phyloP scores from a whole-genome alignment of 1,140 invertebrate species.

The Hydropsyche tenuis region DNA sequence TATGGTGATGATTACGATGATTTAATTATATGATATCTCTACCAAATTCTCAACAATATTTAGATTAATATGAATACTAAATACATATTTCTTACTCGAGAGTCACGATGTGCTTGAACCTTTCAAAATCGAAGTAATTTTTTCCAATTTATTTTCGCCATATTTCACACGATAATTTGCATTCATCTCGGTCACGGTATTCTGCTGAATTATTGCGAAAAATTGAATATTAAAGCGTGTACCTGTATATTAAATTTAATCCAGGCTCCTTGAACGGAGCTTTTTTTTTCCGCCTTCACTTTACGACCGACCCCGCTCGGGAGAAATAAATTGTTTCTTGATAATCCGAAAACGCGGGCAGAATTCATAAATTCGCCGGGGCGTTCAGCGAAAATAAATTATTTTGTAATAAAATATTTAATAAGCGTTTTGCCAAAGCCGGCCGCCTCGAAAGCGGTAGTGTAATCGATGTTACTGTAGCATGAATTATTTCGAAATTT shows the following conservation, averaged over 20 bases:
- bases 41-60: too few species aligned
- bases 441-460: too few species aligned
- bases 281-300: not conserved
- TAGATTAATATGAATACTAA: too few species aligned
- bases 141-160: too few species aligned
- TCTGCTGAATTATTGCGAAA: constrained; percentile 13
- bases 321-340: constrained; percentile 17
- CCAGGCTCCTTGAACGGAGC: not conserved
- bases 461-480: too few species aligned
- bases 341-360: constrained; percentile 11
- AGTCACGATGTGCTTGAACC: too few species aligned
- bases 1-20: too few species aligned
- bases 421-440: too few species aligned
- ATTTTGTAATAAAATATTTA: constrained; percentile 4
- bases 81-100: too few species aligned
- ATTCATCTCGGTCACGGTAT: not conserved
- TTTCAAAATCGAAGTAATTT: too few species aligned
- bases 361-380: not conserved
- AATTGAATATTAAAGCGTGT: constrained; percentile 14
- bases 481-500: too few species aligned
- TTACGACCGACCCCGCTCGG: constrained; percentile 8
- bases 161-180: not conserved
- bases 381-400: constrained; percentile 4
- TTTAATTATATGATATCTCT: too few species aligned
- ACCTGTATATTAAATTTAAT: constrained; percentile 18